Evolutionary conservation across 2,797 vertebrate species (phyloP).

Genomic region (Anniella stebbinsi): DNA sequence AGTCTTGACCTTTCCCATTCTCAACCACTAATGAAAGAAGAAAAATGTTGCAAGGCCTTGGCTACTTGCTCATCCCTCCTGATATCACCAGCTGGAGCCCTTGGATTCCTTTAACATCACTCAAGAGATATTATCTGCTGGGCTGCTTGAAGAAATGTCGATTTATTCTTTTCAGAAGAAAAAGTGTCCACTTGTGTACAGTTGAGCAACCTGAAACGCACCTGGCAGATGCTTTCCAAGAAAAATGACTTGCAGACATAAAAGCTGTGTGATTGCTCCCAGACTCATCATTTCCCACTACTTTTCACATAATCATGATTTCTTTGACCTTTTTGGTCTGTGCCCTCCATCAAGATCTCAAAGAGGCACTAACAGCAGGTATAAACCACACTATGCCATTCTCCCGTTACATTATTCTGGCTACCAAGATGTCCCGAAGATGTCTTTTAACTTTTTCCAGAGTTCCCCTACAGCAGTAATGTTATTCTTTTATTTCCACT

Average conservation of each 20-base stretch:
- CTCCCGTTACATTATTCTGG: neutral
- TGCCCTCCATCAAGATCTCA: constrained; percentile 44
- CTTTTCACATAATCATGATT: constrained; percentile 62
- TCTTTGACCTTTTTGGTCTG: constrained; percentile 50
- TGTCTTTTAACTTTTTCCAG: constrained; percentile 14
- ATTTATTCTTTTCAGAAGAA: constrained; percentile 54
- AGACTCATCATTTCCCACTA: constrained; percentile 56
- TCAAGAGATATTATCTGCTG: constrained; percentile 39
- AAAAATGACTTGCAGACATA: constrained; percentile 56
- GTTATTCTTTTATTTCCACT: constrained; percentile 52
- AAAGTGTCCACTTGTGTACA: constrained; percentile 44
- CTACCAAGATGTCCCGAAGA: neutral
- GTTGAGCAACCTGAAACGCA: constrained; percentile 51
- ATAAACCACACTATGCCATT: constrained; percentile 10
- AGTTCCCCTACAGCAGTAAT: constrained; percentile 35
- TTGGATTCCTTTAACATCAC: constrained; percentile 50
- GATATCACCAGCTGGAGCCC: constrained; percentile 51
- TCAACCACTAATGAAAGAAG: constrained; percentile 22
- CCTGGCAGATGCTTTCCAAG: constrained; percentile 42
- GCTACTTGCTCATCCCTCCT: constrained; percentile 38
- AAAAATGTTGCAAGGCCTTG: neutral
- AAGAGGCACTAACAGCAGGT: constrained; percentile 43
- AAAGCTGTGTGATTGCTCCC: constrained; percentile 49
- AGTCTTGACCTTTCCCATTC: constrained; percentile 41
- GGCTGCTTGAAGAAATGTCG: constrained; percentile 57